Conservation (phyloP, 1,140 invertebrate genomes). For the Sipha flava region DNA sequence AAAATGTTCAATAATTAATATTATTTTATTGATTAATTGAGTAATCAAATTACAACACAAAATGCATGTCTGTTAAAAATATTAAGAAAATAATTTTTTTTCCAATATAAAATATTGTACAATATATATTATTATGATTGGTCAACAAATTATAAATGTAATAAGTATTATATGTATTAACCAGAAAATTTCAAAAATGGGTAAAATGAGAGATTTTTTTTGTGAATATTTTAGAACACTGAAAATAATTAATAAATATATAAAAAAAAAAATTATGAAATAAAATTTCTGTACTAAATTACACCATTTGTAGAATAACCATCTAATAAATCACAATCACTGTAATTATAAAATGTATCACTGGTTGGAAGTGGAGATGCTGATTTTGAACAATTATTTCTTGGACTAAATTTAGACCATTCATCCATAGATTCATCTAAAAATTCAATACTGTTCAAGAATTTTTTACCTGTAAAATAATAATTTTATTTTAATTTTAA, state of each 20-base stretch:
- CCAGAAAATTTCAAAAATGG: background rate
- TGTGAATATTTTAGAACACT: background rate
- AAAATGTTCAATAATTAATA: too few relatives aligned
- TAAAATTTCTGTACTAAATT: background rate
- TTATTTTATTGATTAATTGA: too few relatives aligned
- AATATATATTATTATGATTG: background rate
- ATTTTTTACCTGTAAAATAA: constrained; percentile 53
- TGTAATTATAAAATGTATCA: background rate
- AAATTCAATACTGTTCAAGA: constrained; percentile 75
- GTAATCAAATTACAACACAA: background rate
- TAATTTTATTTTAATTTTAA: background rate
- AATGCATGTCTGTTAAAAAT: background rate
- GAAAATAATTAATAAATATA: background rate
- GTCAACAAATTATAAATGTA: background rate
- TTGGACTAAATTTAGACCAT: constrained; percentile 57
- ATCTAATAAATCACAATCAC: constrained; percentile 10
- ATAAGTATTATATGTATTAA: background rate
- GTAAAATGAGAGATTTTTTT: background rate
- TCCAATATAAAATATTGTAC: background rate
- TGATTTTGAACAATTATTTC: constrained; percentile 20
- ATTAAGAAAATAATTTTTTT: background rate
- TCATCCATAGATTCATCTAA: constrained; percentile 59
- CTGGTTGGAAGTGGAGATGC: background rate
- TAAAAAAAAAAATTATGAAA: background rate
- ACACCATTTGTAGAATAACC: background rate